Percentiles rank a stretch among this genome's conserved stretches.
Conservation (phyloP, 2,113 vertebrate genomes). For the Serilophus lunatus region DNA sequence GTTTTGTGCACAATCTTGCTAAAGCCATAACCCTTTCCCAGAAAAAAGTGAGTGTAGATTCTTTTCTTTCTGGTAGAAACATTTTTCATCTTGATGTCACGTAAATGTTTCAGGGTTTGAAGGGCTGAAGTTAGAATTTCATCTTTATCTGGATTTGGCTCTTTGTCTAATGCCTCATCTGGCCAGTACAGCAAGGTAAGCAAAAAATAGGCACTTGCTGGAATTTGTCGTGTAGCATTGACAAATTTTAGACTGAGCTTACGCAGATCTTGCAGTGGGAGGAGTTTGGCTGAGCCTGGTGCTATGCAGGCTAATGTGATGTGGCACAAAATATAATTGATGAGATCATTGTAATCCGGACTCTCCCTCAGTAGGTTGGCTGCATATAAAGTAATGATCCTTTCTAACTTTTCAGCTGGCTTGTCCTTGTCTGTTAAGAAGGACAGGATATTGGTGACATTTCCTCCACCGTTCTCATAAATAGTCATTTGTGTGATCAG, state of each 20-base stretch:
- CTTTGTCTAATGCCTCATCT: constrained; percentile 69
- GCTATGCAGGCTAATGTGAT: constrained; percentile 74
- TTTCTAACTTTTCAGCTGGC: constrained; percentile 47
- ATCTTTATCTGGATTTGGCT: constrained; percentile 68
- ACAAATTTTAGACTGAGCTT: constrained; percentile 66
- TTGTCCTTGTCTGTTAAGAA: constrained; percentile 63
- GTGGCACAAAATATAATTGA: constrained; percentile 73
- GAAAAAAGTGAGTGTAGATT: constrained; percentile 77
- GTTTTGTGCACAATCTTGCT: constrained; percentile 77
- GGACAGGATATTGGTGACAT: constrained; percentile 74
- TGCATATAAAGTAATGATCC: constrained; percentile 72
- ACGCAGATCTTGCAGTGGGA: constrained; percentile 60
- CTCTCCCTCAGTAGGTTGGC: constrained; percentile 43
- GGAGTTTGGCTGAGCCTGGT: constrained; percentile 49
- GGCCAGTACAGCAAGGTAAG: constrained; percentile 81
- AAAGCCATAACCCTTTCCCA: constrained; percentile 74
- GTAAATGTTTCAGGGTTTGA: constrained; percentile 63
- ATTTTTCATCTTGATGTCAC: constrained; percentile 75
- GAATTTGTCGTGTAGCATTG: constrained; percentile 35
- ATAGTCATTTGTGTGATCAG: constrained; percentile 73
- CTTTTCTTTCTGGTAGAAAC: constrained; percentile 72
- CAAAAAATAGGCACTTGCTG: constrained; percentile 73
- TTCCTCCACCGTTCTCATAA: constrained; percentile 75
- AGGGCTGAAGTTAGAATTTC: constrained; percentile 71
- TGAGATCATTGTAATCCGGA: constrained; percentile 70